Evolutionary conservation across 92 coral and sea anemone genomes (phyloP).

Genomic region (Palythoa grandiflora): DNA sequence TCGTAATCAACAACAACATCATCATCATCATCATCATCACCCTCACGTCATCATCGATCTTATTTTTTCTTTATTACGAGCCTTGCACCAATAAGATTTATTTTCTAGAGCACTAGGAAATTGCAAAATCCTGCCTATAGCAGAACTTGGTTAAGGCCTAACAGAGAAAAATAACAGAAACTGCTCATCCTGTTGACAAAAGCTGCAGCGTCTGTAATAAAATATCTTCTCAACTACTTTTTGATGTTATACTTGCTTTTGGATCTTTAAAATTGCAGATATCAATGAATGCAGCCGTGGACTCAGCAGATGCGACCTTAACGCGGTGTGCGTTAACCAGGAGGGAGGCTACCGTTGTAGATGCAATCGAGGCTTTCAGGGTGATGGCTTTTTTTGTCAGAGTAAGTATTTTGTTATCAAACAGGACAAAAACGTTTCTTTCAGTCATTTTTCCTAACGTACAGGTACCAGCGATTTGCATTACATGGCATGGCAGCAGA

Average conservation of each 20-base stretch:
- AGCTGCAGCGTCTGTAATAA: background rate
- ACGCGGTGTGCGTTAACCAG: conserved; percentile 79
- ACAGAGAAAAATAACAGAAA: no score
- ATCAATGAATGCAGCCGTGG: conserved; percentile 77
- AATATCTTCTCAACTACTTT: background rate
- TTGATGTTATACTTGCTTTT: no score
- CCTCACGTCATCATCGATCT: background rate
- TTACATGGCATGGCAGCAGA: no score
- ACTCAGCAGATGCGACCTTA: conserved; percentile 68
- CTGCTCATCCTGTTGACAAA: no score
- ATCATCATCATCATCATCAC: background rate
- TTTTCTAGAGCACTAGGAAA: no score
- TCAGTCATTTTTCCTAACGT: no score
- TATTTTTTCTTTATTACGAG: no score
- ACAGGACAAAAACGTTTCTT: no score
- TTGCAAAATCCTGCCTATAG: no score
- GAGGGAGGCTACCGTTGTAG: conserved; percentile 79
- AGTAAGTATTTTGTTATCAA: conserved; percentile 69
- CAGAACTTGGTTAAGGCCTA: no score
- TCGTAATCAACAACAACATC: background rate
- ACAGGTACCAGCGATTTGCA: no score
- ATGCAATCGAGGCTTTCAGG: conserved; percentile 87
- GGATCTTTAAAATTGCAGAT: conserved; percentile 45
- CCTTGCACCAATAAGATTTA: no score
- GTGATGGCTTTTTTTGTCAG: conserved; percentile 85